Conservation (phyloP, 2,113 vertebrate genomes). For the Microtus oregoni region DNA sequence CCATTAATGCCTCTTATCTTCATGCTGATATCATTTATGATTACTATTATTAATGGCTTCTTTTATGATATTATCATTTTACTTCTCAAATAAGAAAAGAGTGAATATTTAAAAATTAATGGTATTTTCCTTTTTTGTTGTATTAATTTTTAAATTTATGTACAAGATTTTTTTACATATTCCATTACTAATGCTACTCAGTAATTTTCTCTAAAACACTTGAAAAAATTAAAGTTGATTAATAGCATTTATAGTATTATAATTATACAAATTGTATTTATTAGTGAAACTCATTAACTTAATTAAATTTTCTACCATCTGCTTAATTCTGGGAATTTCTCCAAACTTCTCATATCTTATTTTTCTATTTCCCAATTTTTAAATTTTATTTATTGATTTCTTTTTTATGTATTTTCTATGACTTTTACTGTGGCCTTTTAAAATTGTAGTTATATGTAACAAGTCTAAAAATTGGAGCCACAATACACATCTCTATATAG, state of each 20-base stretch:
- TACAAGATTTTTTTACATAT: not conserved
- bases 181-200: not conserved
- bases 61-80: not conserved
- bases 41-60: not conserved
- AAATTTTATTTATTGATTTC: constrained; percentile 29
- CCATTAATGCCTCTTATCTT: not conserved
- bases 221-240: constrained; percentile 4
- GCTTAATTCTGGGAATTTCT: constrained; percentile 61
- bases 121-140: not conserved
- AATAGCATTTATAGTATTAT: constrained; percentile 8
- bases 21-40: not conserved
- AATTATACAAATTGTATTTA: constrained; percentile 55
- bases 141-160: not conserved
- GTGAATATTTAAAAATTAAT: not conserved
- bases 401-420: not conserved
- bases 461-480: not conserved
- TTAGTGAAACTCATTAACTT: constrained; percentile 59
- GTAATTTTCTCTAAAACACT: not conserved
- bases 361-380: constrained; percentile 14
- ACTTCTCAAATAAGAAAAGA: not conserved
- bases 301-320: constrained; percentile 59
- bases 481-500: not conserved
- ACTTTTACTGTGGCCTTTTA: not conserved
- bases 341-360: constrained; percentile 37
- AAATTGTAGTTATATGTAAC: not conserved